A percentile compares a stretch with the other conserved stretches of the same genome.
These are phyloP conservation scores for Esox masquinongy DNA, from an alignment of 2,797 vertebrate genomes.

Conservation along the genomic window DNA sequence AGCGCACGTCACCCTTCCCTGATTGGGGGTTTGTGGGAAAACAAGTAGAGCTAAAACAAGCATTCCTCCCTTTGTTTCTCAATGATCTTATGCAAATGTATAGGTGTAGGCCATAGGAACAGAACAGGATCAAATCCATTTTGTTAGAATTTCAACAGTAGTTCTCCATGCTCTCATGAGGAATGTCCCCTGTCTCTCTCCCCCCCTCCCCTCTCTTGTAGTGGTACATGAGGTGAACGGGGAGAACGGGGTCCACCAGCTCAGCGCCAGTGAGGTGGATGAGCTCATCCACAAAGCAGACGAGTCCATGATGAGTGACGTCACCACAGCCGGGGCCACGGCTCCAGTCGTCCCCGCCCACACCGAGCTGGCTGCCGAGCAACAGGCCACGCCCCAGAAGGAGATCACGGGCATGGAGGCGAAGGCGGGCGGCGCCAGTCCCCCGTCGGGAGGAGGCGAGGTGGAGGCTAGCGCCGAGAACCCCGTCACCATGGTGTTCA, in stretches of 20 bases:
- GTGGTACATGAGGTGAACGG: conserved; percentile 89
- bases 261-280: conserved; percentile 89
- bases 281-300: conserved; percentile 93
- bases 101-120: background rate
- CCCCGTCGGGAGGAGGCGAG: conserved; percentile 28
- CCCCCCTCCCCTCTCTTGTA: conserved; percentile 44
- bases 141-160: background rate
- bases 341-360: conserved; percentile 64
- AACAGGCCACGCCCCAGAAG: conserved; percentile 34
- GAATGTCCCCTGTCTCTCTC: conserved; percentile 3
- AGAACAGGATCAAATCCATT: background rate
- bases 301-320: conserved; percentile 74
- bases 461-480: conserved; percentile 78
- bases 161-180: background rate
- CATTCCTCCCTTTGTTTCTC: background rate
- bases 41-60: background rate
- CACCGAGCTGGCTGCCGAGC: background rate
- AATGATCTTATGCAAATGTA: background rate
- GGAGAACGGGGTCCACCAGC: conserved; percentile 81
- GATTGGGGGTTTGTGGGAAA: background rate
- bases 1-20: background rate
- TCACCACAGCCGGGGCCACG: conserved; percentile 3
- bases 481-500: conserved; percentile 95
- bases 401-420: conserved; percentile 82
- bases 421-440: conserved; percentile 35